Evolutionary conservation across 2,888 invertebrate genomes (phyloP).

Genomic region (Polietes domitor): DNA sequence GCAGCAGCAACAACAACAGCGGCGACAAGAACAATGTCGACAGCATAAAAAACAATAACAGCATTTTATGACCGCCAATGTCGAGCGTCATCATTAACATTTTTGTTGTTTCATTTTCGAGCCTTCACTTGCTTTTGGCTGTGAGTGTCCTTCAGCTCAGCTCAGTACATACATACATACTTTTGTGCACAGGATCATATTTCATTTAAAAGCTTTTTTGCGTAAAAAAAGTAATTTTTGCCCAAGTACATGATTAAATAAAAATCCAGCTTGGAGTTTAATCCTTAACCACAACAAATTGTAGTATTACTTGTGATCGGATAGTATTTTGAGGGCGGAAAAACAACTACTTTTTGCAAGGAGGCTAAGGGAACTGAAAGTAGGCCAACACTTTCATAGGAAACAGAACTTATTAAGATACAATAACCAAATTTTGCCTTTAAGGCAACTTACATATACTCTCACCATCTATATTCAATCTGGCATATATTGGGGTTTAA

Average conservation of each 20-base stretch:
- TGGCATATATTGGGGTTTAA: too few relatives aligned
- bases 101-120: background rate
- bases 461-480: too few relatives aligned
- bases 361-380: too few relatives aligned
- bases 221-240: background rate
- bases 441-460: too few relatives aligned
- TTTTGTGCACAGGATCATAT: constrained; percentile 7
- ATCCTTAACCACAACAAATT: background rate
- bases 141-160: constrained; percentile 14
- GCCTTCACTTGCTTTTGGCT: constrained; percentile 14
- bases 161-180: too few relatives aligned
- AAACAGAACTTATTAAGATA: too few relatives aligned
- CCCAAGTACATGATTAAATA: background rate
- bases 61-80: constrained; percentile 35
- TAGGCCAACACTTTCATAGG: too few relatives aligned
- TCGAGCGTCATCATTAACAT: constrained; percentile 24
- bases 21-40: constrained; percentile 7
- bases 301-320: too few relatives aligned
- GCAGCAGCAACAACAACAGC: background rate
- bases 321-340: too few relatives aligned
- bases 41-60: constrained; percentile 24
- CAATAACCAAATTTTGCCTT: too few relatives aligned
- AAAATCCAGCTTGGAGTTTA: background rate
- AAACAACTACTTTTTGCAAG: too few relatives aligned
- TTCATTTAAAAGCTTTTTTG: constrained; percentile 10